phyloP scores from a whole-genome alignment of 2,113 vertebrate species.

The Oreochromis aureus region DNA sequence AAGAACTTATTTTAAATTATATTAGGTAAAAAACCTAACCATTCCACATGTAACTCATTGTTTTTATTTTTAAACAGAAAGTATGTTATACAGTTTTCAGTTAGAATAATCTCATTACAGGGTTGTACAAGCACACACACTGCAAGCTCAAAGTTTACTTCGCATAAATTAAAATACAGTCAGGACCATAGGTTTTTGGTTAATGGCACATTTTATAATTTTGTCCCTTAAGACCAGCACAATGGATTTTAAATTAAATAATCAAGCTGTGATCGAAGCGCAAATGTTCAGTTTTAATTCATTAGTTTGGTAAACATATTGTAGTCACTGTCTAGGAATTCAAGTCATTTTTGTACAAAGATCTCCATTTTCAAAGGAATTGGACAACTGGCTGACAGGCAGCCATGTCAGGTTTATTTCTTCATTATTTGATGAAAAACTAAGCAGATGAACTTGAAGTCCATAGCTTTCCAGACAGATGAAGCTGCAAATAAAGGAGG shows the following conservation, averaged over 20 bases:
- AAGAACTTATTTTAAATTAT: neutral
- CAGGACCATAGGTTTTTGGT: neutral
- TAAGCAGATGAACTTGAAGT: neutral
- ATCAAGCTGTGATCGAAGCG: neutral
- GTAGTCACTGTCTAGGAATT: neutral
- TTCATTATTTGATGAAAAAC: neutral
- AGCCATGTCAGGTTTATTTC: neutral
- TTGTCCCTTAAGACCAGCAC: neutral
- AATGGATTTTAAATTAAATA: neutral
- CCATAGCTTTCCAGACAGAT: neutral
- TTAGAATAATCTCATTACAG: neutral
- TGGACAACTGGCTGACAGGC: neutral
- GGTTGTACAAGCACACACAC: neutral
- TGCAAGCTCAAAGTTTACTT: neutral
- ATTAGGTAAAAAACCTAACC: neutral
- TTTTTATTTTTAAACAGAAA: neutral
- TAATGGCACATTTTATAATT: neutral
- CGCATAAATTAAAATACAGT: neutral
- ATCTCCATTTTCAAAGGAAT: neutral
- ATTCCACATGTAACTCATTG: neutral
- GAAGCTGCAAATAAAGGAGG: neutral
- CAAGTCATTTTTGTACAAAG: neutral
- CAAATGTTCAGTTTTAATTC: neutral
- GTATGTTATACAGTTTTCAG: neutral
- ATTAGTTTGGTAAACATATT: neutral